Percentiles rank a stretch among this genome's conserved stretches.
Conservation (phyloP, 2,797 vertebrate species). For the Coendou prehensilis region DNA sequence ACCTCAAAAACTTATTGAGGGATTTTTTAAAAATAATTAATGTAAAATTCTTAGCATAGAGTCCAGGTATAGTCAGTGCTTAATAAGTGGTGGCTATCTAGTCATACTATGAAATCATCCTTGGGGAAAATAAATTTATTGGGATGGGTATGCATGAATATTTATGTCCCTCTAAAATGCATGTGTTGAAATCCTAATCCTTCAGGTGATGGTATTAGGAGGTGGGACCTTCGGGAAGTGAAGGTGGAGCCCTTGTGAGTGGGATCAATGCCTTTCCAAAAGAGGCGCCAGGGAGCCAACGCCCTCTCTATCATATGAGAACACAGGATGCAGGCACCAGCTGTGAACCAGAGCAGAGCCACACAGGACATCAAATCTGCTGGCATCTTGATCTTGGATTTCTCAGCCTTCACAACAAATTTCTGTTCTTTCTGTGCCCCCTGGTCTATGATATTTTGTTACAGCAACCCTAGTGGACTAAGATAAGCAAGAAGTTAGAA, state of each 20-base stretch:
- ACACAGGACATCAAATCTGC: background rate
- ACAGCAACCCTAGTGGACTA: background rate
- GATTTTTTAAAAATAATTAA: constrained; percentile 42
- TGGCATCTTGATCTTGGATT: background rate
- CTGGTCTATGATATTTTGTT: background rate
- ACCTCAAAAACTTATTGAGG: background rate
- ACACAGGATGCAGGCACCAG: background rate
- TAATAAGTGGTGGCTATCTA: background rate
- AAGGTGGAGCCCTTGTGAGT: background rate
- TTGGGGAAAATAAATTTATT: constrained; percentile 12
- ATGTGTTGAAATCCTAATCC: background rate
- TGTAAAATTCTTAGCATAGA: constrained; percentile 3
- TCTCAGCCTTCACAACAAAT: background rate
- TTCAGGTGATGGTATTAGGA: background rate
- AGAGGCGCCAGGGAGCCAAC: background rate
- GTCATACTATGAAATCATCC: background rate
- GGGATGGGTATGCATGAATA: background rate
- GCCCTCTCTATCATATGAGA: background rate
- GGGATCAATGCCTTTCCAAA: background rate
- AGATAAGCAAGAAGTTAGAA: background rate
- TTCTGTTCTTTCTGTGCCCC: background rate
- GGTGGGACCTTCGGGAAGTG: background rate
- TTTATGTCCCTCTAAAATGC: background rate
- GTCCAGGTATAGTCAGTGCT: background rate
- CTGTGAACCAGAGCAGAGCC: background rate